Evolutionary conservation across 1,140 invertebrate species (phyloP).

Genomic region (Eumeta japonica): DNA sequence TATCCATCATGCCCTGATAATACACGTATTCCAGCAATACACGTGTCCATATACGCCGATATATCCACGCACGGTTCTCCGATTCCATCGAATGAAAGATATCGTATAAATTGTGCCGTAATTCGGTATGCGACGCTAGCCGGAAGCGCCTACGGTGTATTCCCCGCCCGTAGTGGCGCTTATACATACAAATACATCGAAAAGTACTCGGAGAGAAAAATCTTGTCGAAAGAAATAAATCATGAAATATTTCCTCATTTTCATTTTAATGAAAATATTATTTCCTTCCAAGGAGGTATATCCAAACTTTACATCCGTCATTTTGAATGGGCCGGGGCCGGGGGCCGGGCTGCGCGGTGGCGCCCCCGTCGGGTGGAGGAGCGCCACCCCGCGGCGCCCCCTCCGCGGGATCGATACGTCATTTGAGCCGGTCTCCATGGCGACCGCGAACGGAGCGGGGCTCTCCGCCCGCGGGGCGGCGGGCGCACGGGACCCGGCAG

Average conservation of each 20-base stretch:
- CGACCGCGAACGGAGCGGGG: slow-evolving; percentile 50
- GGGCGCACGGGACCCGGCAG: slow-evolving; percentile 40
- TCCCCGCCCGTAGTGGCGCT: too few relatives aligned
- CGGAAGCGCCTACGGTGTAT: too few relatives aligned
- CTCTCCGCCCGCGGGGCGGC: slow-evolving; percentile 45
- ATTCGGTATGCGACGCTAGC: too few relatives aligned
- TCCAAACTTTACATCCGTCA: slow-evolving; percentile 58
- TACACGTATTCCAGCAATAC: too few relatives aligned
- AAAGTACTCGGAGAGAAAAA: too few relatives aligned
- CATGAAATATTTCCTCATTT: slow-evolving; percentile 48
- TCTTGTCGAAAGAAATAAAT: slow-evolving; percentile 35
- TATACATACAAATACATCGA: too few relatives aligned
- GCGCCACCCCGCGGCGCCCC: slow-evolving; percentile 43
- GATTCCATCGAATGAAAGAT: too few relatives aligned
- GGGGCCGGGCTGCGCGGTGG: slow-evolving; percentile 38
- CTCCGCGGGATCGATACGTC: slow-evolving; percentile 54
- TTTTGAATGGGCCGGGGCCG: slow-evolving; percentile 55
- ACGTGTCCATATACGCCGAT: too few relatives aligned
- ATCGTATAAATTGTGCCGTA: too few relatives aligned
- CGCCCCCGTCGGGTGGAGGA: slow-evolving; percentile 41
- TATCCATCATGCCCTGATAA: too few relatives aligned
- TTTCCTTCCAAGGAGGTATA: slow-evolving; percentile 56
- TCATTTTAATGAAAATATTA: slow-evolving; percentile 57
- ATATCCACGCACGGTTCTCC: too few relatives aligned
- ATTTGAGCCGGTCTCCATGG: slow-evolving; percentile 57